Evolutionary conservation across 1,140 invertebrate genomes (phyloP).

Genomic region (Ceratina calcarata): DNA sequence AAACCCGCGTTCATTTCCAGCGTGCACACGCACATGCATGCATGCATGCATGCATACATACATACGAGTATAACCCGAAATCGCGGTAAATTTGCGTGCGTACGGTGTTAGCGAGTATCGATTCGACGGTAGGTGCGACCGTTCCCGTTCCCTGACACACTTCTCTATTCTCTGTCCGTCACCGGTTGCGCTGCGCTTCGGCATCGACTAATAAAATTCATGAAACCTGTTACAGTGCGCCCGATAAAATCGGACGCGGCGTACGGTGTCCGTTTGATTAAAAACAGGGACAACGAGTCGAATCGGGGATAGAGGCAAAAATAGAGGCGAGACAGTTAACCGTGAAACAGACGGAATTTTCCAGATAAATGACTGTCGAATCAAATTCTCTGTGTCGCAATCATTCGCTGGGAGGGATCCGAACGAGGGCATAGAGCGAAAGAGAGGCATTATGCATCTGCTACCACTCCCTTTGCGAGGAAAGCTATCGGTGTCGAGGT

Average conservation of each 20-base stretch:
- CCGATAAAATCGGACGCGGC: conserved; percentile 22
- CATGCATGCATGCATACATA: too few species aligned
- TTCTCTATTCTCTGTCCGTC: background rate
- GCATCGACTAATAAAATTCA: conserved; percentile 42
- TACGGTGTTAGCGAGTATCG: conserved; percentile 19
- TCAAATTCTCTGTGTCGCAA: background rate
- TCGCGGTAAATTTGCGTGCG: conserved; percentile 28
- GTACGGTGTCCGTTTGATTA: conserved; percentile 2
- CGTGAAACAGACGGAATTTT: background rate
- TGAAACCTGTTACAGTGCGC: conserved; percentile 34
- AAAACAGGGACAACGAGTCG: conserved; percentile 11
- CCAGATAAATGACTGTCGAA: background rate
- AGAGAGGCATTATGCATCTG: background rate
- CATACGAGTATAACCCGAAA: conserved; percentile 10
- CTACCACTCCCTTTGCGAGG: too few species aligned
- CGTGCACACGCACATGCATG: too few species aligned
- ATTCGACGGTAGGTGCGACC: conserved; percentile 27
- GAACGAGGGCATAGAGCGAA: background rate
- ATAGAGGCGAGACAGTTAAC: background rate
- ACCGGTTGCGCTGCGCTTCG: background rate
- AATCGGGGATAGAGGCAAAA: background rate
- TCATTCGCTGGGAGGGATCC: background rate
- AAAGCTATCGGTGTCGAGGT: too few species aligned
- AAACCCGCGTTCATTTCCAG: conserved; percentile 34
- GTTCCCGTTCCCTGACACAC: conserved; percentile 19